These are phyloP conservation scores for Patiria miniata DNA, from an alignment of 35 echinoderm and acorn worm species.

Conservation along the genomic window DNA sequence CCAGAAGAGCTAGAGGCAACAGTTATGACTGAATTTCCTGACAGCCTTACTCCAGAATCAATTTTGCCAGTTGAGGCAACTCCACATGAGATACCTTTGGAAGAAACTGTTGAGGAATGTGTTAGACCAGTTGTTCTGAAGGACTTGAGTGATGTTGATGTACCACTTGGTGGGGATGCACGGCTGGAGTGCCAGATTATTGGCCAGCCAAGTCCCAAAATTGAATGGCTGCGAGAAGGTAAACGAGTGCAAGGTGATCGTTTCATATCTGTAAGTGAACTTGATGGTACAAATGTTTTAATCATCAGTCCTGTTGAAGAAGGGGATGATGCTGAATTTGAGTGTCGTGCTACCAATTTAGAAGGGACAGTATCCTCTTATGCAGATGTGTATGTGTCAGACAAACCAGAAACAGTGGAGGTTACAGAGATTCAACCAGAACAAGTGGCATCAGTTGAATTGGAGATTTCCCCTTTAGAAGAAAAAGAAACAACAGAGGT, in stretches of 20 bases:
- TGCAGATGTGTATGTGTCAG: constrained; percentile 83
- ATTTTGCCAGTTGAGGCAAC: constrained; percentile 41
- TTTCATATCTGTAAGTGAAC: constrained; percentile 46
- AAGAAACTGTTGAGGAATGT: constrained; percentile 29
- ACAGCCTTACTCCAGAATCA: neutral
- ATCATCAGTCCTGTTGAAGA: constrained; percentile 69
- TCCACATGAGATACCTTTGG: constrained; percentile 44
- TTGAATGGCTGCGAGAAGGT: constrained; percentile 59
- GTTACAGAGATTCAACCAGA: neutral
- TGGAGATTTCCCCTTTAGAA: constrained; percentile 9
- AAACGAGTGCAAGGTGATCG: constrained; percentile 36
- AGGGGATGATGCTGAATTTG: constrained; percentile 88
- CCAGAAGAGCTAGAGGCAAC: constrained; percentile 25
- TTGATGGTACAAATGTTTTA: constrained; percentile 49
- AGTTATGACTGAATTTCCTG: constrained; percentile 26
- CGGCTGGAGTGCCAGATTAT: constrained; percentile 62
- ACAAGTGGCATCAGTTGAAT: constrained; percentile 38
- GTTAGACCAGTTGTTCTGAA: constrained; percentile 40
- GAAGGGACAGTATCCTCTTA: constrained; percentile 81
- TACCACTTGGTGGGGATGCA: constrained; percentile 38
- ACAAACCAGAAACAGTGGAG: constrained; percentile 47
- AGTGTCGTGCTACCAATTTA: constrained; percentile 83
- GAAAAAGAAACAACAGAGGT: constrained; percentile 63
- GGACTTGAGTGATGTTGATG: constrained; percentile 57
- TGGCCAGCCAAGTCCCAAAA: constrained; percentile 48